Percentiles rank a stretch among this genome's conserved stretches.
phyloP scores from a whole-genome alignment of 2,113 vertebrate species.

The Scolopax mira region DNA sequence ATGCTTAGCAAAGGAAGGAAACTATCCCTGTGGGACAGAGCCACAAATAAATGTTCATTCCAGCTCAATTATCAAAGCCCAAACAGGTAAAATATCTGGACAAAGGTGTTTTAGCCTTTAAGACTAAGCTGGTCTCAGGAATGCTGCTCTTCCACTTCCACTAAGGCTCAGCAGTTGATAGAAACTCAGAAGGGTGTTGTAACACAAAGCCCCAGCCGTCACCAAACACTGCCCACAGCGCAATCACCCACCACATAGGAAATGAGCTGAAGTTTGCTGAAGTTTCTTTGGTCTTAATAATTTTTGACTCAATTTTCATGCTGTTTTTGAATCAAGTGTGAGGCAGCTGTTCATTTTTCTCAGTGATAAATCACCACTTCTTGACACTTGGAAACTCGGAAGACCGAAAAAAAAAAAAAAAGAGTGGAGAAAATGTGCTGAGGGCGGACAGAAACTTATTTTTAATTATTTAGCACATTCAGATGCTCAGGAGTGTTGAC shows the following conservation, averaged over 20 bases:
- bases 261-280: neutral
- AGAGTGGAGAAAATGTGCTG: neutral
- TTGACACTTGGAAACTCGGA: neutral
- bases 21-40: neutral
- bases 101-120: neutral
- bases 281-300: neutral
- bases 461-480: neutral
- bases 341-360: conserved; percentile 28
- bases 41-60: neutral
- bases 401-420: neutral
- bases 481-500: neutral
- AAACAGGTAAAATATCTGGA: neutral
- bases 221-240: neutral
- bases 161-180: neutral
- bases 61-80: neutral
- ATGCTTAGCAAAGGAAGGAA: neutral
- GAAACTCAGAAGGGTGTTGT: neutral
- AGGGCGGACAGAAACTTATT: neutral
- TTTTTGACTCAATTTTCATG: neutral
- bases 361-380: neutral
- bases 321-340: neutral
- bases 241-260: neutral
- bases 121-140: conserved; percentile 2
- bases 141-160: conserved; percentile 17
- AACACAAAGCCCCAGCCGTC: neutral